Base-by-base conservation (phyloP, 2,113 vertebrate species). In the Procavia capensis region DNA sequence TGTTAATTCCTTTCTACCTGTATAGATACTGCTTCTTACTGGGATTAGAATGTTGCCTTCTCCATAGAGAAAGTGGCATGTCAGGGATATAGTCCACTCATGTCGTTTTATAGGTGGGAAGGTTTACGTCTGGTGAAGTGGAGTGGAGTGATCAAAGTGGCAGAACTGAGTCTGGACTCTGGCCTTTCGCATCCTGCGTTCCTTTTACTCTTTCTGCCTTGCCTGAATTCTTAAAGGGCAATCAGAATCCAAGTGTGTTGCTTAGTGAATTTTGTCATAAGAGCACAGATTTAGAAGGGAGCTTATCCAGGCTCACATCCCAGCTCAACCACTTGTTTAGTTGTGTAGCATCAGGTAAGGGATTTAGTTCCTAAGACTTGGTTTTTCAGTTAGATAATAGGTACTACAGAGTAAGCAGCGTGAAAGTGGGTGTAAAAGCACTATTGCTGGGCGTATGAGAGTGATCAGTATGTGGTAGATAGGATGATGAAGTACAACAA, bases 301-400 rank as follows among this genome's bases (percentile, higher is more conserved):
- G 27, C 5, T 80, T 93, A 84, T 27, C 31, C 87, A 29, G 11
- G 16, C 80, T 96, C 39, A 74, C 34, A 91, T 93, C 59, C 20
- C 66, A 78, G 17, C 10, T 78, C 88, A 79, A 31, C 13, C 45
- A 43, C 82, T 83, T 39, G 85, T 66, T 50, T 45, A 70, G 17
- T 78, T 81, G 25, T 29, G 1, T 57, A 76, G 14, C 6, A 76
- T 3, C 78, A 70, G 31, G 16, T 50, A 87, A 93, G 4, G 27
- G 84, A 39, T 63, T 74, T 84, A 94, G 85, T 88, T 89, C 82
- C 70, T 79, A 54, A 83, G 61, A 74, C 36, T 87, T 96, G 43
- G n/a, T 79, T 93, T 68, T 50, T 88, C 76, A 92, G 31, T 96
- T 64, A 11, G 25, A 43, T 78, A 54, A 79, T 76, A 54, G 39